These are phyloP conservation scores for Drosophila multiciliata DNA, from an alignment of 2,888 invertebrate species.

Conservation along the genomic window DNA sequence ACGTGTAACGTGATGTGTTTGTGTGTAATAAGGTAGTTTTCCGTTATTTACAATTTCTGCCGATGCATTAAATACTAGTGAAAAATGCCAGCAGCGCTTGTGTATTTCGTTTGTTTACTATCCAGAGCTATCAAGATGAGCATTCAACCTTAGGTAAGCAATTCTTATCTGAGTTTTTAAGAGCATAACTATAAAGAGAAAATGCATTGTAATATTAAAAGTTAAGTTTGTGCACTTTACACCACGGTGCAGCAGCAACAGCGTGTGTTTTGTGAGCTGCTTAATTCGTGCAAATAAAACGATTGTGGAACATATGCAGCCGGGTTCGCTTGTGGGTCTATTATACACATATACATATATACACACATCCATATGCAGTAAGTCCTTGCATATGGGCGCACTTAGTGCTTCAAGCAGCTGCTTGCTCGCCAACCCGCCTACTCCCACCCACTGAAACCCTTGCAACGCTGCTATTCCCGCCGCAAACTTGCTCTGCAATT, in stretches of 20 bases:
- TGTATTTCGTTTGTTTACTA: background rate
- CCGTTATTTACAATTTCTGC: background rate
- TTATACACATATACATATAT: constrained; percentile 50
- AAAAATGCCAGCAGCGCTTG: background rate
- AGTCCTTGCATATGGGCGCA: constrained; percentile 56
- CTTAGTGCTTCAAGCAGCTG: constrained; percentile 45
- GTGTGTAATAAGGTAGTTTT: background rate
- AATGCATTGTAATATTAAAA: background rate
- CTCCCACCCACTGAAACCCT: background rate
- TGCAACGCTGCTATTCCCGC: constrained; percentile 23
- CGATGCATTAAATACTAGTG: background rate
- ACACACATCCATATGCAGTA: background rate
- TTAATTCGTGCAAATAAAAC: constrained; percentile 79
- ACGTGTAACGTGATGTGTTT: background rate
- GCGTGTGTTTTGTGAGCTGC: constrained; percentile 51
- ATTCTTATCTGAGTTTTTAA: background rate
- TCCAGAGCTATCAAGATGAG: background rate
- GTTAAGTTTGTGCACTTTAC: background rate
- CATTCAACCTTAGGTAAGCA: background rate
- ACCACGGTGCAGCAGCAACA: constrained; percentile 54
- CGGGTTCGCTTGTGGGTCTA: constrained; percentile 58
- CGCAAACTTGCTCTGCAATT: constrained; percentile 76
- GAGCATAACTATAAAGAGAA: background rate
- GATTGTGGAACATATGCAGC: constrained; percentile 79
- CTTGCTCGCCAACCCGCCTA: background rate